These are phyloP conservation scores for Neoniphon sammara DNA, from an alignment of 2,797 vertebrate species.

Conservation along the genomic window DNA sequence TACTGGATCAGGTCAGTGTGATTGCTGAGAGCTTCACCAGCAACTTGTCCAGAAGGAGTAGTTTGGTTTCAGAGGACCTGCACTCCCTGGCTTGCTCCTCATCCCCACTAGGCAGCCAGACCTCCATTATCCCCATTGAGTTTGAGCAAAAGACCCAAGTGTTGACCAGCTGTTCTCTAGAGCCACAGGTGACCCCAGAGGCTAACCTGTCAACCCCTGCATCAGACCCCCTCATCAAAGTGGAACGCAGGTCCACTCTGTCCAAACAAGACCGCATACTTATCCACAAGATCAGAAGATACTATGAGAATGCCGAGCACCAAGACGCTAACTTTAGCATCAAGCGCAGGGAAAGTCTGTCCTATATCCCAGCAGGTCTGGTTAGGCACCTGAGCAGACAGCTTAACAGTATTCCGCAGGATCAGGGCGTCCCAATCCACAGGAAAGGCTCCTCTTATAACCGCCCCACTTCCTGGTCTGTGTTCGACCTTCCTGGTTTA, in stretches of 20 bases:
- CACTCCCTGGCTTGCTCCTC: slow-evolving; percentile 76
- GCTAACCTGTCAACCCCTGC: neutral
- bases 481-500: slow-evolving; percentile 83
- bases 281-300: slow-evolving; percentile 91
- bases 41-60: slow-evolving; percentile 86
- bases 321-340: slow-evolving; percentile 89
- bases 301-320: slow-evolving; percentile 91
- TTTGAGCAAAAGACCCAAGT: slow-evolving; percentile 70
- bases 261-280: slow-evolving; percentile 90
- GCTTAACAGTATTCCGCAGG: slow-evolving; percentile 83
- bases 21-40: slow-evolving; percentile 85
- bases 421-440: slow-evolving; percentile 60
- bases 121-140: slow-evolving; percentile 80
- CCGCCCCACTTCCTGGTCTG: slow-evolving; percentile 84
- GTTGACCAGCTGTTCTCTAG: slow-evolving; percentile 48
- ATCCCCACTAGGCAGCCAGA: slow-evolving; percentile 76
- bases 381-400: slow-evolving; percentile 89
- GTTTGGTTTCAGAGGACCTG: slow-evolving; percentile 84
- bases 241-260: slow-evolving; percentile 83
- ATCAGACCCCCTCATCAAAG: slow-evolving; percentile 43
- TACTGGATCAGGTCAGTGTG: slow-evolving; percentile 88
- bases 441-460: slow-evolving; percentile 61
- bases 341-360: slow-evolving; percentile 93
- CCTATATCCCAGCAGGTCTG: slow-evolving; percentile 93
- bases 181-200: slow-evolving; percentile 38